Conservation (phyloP, 2,888 invertebrate species). For the Plemyria rubiginata region DNA sequence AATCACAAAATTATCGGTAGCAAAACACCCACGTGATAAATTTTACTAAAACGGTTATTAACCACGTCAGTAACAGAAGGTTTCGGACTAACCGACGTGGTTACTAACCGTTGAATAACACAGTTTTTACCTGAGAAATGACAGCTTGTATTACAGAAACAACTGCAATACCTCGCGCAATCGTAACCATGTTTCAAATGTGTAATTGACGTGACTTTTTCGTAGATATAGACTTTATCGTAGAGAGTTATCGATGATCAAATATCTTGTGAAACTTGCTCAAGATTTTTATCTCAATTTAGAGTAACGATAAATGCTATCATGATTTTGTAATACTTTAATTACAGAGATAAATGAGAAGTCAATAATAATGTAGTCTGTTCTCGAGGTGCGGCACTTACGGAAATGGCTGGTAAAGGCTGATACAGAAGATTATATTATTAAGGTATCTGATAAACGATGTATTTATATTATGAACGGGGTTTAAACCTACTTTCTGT, state of each 20-base stretch:
- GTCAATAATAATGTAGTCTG: too few relatives aligned
- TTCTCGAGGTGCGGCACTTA: too few relatives aligned
- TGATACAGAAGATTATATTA: too few relatives aligned
- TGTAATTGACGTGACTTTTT: not conserved
- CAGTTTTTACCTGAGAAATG: slow-evolving; percentile 17
- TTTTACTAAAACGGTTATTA: not conserved
- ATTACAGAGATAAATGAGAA: too few relatives aligned
- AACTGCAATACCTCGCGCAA: not conserved
- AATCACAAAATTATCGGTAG: too few relatives aligned
- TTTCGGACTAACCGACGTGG: not conserved
- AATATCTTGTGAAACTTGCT: slow-evolving; percentile 4
- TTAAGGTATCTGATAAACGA: too few relatives aligned
- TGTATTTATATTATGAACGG: too few relatives aligned
- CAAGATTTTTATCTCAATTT: not conserved
- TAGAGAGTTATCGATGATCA: slow-evolving; percentile 2
- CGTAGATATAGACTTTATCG: slow-evolving; percentile 8
- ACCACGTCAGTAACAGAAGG: not conserved
- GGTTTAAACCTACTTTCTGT: too few relatives aligned
- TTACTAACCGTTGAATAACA: not conserved
- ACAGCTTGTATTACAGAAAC: slow-evolving; percentile 8
- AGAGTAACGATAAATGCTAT: not conserved
- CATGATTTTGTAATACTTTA: not conserved
- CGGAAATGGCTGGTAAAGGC: too few relatives aligned
- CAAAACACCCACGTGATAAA: not conserved
- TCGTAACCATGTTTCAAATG: slow-evolving; percentile 20